A percentile compares a stretch with the other conserved stretches of the same genome.
These are phyloP conservation scores for Copidosoma floridanum DNA, from an alignment of 1,140 invertebrate species.

Conservation along the genomic window DNA sequence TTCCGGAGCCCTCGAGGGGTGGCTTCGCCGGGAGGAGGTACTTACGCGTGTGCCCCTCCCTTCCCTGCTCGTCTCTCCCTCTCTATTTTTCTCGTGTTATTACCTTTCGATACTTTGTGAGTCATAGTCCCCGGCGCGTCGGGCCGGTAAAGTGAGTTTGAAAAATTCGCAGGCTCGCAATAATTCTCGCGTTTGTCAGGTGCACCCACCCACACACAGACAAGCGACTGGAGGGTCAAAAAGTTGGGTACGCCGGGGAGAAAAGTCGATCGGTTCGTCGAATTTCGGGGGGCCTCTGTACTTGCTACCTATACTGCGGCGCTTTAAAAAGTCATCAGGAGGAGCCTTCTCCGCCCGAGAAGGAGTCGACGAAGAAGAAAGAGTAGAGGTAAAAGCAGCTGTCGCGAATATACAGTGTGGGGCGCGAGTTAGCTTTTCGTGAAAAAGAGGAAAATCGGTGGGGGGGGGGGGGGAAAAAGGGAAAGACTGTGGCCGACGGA, in stretches of 20 bases:
- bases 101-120: conserved; percentile 16
- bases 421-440: too few relatives aligned
- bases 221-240: too few relatives aligned
- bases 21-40: too few relatives aligned
- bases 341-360: too few relatives aligned
- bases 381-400: too few relatives aligned
- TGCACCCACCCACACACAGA: too few relatives aligned
- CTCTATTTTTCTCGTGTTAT: conserved; percentile 17
- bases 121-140: too few relatives aligned
- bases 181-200: conserved; percentile 24
- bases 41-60: neutral
- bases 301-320: too few relatives aligned
- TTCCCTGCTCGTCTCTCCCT: neutral
- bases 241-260: neutral
- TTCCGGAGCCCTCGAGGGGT: too few relatives aligned
- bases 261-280: conserved; percentile 18
- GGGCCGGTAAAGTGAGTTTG: conserved; percentile 7
- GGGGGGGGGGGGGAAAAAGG: conserved; percentile 11
- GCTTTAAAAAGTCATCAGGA: conserved; percentile 16
- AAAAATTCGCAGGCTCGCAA: neutral
- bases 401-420: neutral
- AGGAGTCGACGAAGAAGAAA: too few relatives aligned
- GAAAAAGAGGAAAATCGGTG: neutral
- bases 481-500: too few relatives aligned
- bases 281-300: conserved; percentile 1